These are phyloP conservation scores for Andrena minutula DNA, from an alignment of 2,888 invertebrate species.

Conservation along the genomic window DNA sequence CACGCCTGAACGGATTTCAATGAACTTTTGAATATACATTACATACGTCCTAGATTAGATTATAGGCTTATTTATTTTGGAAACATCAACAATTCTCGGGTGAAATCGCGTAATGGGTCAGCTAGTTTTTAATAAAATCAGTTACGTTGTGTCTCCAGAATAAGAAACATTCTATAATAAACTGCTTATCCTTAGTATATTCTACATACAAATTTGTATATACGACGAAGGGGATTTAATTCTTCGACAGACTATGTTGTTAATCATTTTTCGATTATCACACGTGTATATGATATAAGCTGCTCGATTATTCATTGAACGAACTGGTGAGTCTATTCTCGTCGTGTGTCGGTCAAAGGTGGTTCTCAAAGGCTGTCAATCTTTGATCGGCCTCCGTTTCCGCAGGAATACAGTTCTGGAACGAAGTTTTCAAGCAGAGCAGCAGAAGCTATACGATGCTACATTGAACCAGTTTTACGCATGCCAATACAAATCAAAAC, in stretches of 20 bases:
- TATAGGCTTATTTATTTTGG: too few relatives aligned
- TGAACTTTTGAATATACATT: too few relatives aligned
- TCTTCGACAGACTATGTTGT: background rate
- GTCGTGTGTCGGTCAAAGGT: slow-evolving; percentile 54
- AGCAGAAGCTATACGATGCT: slow-evolving; percentile 41
- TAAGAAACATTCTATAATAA: too few relatives aligned
- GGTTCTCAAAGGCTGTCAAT: slow-evolving; percentile 63
- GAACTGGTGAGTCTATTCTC: slow-evolving; percentile 59
- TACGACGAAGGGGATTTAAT: too few relatives aligned
- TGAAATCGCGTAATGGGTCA: too few relatives aligned
- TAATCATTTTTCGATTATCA: slow-evolving; percentile 34
- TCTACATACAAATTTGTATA: too few relatives aligned
- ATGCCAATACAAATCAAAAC: slow-evolving; percentile 2
- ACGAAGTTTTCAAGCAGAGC: slow-evolving; percentile 38
- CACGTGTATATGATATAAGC: slow-evolving; percentile 23
- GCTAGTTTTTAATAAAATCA: too few relatives aligned
- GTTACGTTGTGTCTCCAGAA: too few relatives aligned
- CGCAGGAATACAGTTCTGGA: slow-evolving; percentile 45
- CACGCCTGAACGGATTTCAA: too few relatives aligned
- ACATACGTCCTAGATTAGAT: too few relatives aligned
- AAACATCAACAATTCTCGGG: too few relatives aligned
- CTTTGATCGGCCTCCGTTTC: slow-evolving; percentile 58
- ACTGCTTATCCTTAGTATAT: too few relatives aligned
- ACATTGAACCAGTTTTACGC: background rate
- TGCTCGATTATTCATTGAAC: slow-evolving; percentile 58